Conservation (phyloP, 2,797 vertebrate genomes). For the Cynopterus sphinx region DNA sequence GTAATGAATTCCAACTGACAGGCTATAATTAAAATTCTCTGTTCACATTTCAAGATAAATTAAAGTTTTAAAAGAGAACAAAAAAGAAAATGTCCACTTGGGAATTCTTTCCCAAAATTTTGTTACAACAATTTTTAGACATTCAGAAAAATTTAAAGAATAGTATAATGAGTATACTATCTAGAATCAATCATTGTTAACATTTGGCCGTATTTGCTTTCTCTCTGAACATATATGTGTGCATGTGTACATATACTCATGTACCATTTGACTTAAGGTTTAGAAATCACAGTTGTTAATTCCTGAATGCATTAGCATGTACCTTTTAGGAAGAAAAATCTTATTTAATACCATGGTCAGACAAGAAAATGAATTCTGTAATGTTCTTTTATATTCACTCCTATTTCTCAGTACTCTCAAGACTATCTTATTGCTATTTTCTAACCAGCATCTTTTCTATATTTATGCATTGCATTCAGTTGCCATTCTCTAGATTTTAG, state of each 20-base stretch:
- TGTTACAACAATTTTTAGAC: background rate
- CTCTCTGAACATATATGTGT: background rate
- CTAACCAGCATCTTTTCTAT: background rate
- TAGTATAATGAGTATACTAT: background rate
- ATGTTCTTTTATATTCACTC: background rate
- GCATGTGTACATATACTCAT: background rate
- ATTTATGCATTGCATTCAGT: background rate
- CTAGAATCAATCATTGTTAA: background rate
- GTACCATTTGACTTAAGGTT: background rate
- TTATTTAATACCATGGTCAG: background rate
- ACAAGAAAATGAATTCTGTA: background rate
- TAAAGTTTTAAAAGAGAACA: background rate
- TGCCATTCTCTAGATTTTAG: constrained; percentile 2
- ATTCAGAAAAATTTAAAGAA: background rate
- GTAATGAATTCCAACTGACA: background rate
- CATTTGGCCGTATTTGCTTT: background rate
- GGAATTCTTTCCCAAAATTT: background rate
- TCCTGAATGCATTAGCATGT: background rate
- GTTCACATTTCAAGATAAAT: background rate
- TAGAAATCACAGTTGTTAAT: background rate
- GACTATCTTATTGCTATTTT: background rate
- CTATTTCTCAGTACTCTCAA: background rate
- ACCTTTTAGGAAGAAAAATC: background rate
- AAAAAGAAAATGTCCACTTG: background rate
- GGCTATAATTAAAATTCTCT: background rate